Conservation (phyloP, 2,797 vertebrate genomes). For the Siniperca scherzeri region DNA sequence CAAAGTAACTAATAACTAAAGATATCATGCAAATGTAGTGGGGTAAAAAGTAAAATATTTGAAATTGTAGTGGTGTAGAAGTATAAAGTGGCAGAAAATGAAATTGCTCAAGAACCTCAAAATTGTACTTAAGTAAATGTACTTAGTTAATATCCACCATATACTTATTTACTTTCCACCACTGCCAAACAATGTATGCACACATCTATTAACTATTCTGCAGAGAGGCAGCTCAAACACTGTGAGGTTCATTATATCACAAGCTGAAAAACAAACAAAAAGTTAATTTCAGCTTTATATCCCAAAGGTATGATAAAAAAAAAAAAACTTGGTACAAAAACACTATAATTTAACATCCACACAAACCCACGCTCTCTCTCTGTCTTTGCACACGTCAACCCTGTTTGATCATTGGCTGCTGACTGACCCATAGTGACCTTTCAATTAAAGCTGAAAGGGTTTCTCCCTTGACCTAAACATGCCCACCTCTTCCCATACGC, state of each 20-base stretch:
- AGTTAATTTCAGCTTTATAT: constrained; percentile 25
- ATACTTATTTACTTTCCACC: background rate
- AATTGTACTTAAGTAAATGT: background rate
- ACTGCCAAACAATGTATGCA: background rate
- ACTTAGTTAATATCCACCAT: background rate
- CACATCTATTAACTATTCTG: background rate
- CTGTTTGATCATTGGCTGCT: constrained; percentile 58
- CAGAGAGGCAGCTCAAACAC: constrained; percentile 13
- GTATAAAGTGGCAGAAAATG: background rate
- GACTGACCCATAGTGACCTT: constrained; percentile 67
- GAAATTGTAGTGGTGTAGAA: background rate
- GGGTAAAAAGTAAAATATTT: background rate
- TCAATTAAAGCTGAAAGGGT: constrained; percentile 69
- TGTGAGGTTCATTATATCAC: constrained; percentile 3
- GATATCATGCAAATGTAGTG: too few relatives aligned
- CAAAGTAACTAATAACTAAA: background rate
- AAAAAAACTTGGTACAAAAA: constrained; percentile 28
- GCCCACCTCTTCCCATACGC: constrained; percentile 47
- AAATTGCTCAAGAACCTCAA: background rate
- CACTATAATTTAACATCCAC: constrained; percentile 42
- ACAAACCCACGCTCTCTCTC: constrained; percentile 19
- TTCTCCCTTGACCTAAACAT: constrained; percentile 52
- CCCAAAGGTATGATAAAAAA: constrained; percentile 43
- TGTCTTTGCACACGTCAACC: constrained; percentile 23
- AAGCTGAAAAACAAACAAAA: constrained; percentile 40